phyloP scores from a whole-genome alignment of 2,797 vertebrate species.

The Esox lucius region DNA sequence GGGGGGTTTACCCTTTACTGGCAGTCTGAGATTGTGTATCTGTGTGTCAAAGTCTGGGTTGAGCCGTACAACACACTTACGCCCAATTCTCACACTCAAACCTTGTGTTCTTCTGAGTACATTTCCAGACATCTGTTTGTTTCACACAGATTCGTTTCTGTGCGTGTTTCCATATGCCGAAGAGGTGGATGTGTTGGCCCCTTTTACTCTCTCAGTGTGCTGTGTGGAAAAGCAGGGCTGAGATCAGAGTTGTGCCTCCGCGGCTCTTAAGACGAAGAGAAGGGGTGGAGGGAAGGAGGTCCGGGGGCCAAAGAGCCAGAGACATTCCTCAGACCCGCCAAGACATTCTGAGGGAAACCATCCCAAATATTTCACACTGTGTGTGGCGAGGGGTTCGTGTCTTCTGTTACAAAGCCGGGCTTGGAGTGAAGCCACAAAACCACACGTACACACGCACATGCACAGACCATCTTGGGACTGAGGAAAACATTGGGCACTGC shows the following conservation, averaged over 20 bases:
- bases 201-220: background rate
- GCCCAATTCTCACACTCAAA: no score
- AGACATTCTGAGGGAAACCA: slow-evolving; percentile 83
- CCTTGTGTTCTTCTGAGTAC: no score
- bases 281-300: background rate
- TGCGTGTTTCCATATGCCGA: background rate
- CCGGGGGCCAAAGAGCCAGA: slow-evolving; percentile 23
- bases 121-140: no score
- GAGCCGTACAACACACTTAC: background rate
- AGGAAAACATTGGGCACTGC: background rate
- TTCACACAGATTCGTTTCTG: background rate
- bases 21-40: background rate
- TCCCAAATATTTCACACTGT: slow-evolving; percentile 80
- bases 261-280: no score
- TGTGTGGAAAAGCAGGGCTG: slow-evolving; percentile 18
- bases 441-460: slow-evolving; percentile 13
- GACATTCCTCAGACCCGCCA: slow-evolving; percentile 78
- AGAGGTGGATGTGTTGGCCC: no score
- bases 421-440: background rate
- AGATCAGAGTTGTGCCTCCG: background rate
- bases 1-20: background rate
- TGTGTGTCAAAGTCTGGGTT: slow-evolving; percentile 15
- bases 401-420: slow-evolving; percentile 59
- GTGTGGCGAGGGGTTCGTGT: slow-evolving; percentile 61
- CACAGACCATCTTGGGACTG: slow-evolving; percentile 29